Evolutionary conservation across 2,797 vertebrate genomes (phyloP).

Genomic region (Ctenosaura bakeri): DNA sequence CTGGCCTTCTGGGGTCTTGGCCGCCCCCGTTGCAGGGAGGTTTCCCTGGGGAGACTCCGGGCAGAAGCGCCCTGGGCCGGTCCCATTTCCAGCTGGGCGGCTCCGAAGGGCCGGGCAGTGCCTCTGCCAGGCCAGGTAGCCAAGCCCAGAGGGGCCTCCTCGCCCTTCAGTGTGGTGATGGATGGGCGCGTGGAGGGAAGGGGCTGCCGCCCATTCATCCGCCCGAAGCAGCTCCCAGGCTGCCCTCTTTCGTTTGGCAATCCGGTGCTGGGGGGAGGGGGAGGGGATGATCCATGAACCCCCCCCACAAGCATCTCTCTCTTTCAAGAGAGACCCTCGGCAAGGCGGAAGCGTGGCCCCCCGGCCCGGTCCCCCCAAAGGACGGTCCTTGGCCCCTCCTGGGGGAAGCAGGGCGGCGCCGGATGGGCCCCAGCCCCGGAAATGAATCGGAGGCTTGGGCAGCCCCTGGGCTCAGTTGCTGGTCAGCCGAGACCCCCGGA

Average conservation of each 20-base stretch:
- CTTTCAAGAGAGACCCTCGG: slow-evolving; percentile 48
- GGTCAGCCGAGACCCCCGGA: too few relatives aligned
- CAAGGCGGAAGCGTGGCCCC: slow-evolving; percentile 82
- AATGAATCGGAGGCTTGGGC: not conserved
- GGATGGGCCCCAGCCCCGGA: accelerated
- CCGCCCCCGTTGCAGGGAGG: slow-evolving; percentile 24
- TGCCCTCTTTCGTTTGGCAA: slow-evolving; percentile 85
- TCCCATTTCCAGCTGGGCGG: slow-evolving; percentile 83
- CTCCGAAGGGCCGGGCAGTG: slow-evolving; percentile 78
- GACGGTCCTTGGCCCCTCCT: slow-evolving; percentile 67
- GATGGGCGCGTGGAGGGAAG: slow-evolving; percentile 91
- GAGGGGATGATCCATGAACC: slow-evolving; percentile 85
- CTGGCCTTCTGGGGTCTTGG: not conserved
- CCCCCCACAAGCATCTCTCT: slow-evolving; percentile 67
- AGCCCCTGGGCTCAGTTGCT: too few relatives aligned
- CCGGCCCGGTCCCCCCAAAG: slow-evolving; percentile 21
- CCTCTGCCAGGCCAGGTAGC: slow-evolving; percentile 84
- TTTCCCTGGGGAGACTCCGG: slow-evolving; percentile 74
- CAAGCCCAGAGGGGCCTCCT: slow-evolving; percentile 89
- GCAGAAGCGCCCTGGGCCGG: too few relatives aligned
- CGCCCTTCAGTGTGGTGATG: slow-evolving; percentile 93
- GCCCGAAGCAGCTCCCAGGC: slow-evolving; percentile 90
- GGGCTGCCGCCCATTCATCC: slow-evolving; percentile 87
- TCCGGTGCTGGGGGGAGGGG: slow-evolving; percentile 81
- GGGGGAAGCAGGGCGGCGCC: not conserved